phyloP scores from a whole-genome alignment of 2,797 vertebrate genomes.

The Champsocephalus esox region DNA sequence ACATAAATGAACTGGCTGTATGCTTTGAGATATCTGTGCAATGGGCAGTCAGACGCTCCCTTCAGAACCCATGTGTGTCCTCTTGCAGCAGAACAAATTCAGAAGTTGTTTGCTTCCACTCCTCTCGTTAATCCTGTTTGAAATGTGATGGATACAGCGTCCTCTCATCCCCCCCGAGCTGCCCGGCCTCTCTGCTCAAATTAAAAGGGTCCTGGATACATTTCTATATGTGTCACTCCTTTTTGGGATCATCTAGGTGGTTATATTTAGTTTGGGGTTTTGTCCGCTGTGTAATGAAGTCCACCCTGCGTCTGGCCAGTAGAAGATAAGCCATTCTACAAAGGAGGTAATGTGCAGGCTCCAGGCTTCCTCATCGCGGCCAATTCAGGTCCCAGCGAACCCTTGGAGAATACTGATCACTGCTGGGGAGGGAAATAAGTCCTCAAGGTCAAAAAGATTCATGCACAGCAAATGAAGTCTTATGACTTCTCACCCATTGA shows the following conservation, averaged over 20 bases:
- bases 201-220: constrained; percentile 26
- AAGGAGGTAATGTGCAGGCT: constrained; percentile 60
- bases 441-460: constrained; percentile 75
- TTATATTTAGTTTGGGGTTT: constrained; percentile 68
- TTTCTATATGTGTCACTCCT: constrained; percentile 54
- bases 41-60: constrained; percentile 2
- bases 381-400: constrained; percentile 39
- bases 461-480: constrained; percentile 65
- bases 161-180: constrained; percentile 28
- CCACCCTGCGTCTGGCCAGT: constrained; percentile 49
- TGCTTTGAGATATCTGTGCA: constrained; percentile 4
- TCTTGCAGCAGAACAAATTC: constrained; percentile 15
- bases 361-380: constrained; percentile 57
- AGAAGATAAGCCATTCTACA: constrained; percentile 65
- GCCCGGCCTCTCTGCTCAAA: constrained; percentile 6
- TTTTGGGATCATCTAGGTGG: constrained; percentile 46
- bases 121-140: constrained; percentile 40
- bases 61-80: constrained; percentile 19
- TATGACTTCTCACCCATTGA: constrained; percentile 47
- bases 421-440: constrained; percentile 75
- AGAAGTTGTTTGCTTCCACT: constrained; percentile 51
- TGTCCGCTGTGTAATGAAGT: constrained; percentile 68
- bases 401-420: constrained; percentile 65
- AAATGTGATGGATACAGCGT: constrained; percentile 51
- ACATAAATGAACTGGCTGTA: background rate